Conservation (phyloP, 1,140 invertebrate species). For the Pinna nobilis region DNA sequence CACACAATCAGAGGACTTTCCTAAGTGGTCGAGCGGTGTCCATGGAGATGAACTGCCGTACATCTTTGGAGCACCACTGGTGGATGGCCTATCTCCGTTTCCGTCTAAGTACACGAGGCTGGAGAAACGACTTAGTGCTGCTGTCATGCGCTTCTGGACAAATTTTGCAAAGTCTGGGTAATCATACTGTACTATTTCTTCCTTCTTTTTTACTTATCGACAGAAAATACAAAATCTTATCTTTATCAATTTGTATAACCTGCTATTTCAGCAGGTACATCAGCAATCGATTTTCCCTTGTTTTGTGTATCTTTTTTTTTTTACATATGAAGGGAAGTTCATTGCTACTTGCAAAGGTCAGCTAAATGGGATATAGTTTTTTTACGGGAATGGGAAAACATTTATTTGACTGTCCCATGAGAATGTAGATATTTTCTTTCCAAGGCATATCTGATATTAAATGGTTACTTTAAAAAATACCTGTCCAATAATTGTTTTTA, state of each 20-base stretch:
- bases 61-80: slow-evolving; percentile 92
- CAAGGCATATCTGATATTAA: too few relatives aligned
- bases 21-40: slow-evolving; percentile 75
- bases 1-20: slow-evolving; percentile 86
- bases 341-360: too few relatives aligned
- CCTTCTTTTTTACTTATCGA: neutral
- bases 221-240: neutral
- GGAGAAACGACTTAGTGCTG: slow-evolving; percentile 91
- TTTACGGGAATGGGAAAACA: too few relatives aligned
- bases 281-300: neutral
- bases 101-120: slow-evolving; percentile 91
- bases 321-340: too few relatives aligned
- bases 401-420: too few relatives aligned
- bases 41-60: slow-evolving; percentile 95
- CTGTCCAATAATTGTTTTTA: too few relatives aligned
- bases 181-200: slow-evolving; percentile 74
- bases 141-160: slow-evolving; percentile 95
- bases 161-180: slow-evolving; percentile 99
- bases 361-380: too few relatives aligned
- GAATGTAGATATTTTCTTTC: too few relatives aligned
- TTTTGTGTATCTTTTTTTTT: neutral
- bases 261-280: neutral
- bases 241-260: neutral
- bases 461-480: too few relatives aligned
- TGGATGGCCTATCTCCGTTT: slow-evolving; percentile 86